A percentile compares a stretch with the other conserved stretches of the same genome.
These are phyloP conservation scores for Paralichthys olivaceus DNA, from an alignment of 2,113 vertebrate genomes.

Conservation along the genomic window DNA sequence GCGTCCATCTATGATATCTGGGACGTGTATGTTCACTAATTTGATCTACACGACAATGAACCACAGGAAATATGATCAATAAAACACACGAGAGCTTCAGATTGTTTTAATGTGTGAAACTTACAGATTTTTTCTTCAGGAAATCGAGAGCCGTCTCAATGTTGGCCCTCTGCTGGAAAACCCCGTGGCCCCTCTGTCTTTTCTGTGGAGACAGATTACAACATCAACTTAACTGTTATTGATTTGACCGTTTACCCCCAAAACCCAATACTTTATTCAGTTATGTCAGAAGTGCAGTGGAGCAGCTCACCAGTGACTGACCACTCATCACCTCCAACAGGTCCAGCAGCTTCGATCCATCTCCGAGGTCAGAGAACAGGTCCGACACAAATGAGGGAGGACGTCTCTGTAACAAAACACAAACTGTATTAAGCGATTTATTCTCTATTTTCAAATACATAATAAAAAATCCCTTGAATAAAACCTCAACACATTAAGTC, in stretches of 20 bases:
- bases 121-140: conserved; percentile 88
- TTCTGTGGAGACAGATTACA: conserved; percentile 76
- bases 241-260: background rate
- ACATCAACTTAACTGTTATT: background rate
- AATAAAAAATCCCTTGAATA: background rate
- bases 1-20: conserved; percentile 92
- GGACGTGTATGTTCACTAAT: conserved; percentile 92
- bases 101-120: conserved; percentile 6
- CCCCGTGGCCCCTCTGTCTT: conserved; percentile 88
- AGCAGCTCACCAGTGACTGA: conserved; percentile 87
- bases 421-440: background rate
- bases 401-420: conserved; percentile 79
- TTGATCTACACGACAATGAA: conserved; percentile 83
- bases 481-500: background rate
- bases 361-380: conserved; percentile 87
- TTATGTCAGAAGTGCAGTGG: background rate
- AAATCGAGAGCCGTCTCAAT: conserved; percentile 91
- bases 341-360: conserved; percentile 89
- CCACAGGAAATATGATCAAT: background rate
- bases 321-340: conserved; percentile 92
- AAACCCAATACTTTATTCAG: background rate
- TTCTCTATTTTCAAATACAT: background rate
- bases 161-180: conserved; percentile 91
- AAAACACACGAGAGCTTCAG: background rate
- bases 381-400: conserved; percentile 86